Base-by-base conservation (phyloP, 2,888 invertebrate genomes). In the Rhagonycha fulva region DNA sequence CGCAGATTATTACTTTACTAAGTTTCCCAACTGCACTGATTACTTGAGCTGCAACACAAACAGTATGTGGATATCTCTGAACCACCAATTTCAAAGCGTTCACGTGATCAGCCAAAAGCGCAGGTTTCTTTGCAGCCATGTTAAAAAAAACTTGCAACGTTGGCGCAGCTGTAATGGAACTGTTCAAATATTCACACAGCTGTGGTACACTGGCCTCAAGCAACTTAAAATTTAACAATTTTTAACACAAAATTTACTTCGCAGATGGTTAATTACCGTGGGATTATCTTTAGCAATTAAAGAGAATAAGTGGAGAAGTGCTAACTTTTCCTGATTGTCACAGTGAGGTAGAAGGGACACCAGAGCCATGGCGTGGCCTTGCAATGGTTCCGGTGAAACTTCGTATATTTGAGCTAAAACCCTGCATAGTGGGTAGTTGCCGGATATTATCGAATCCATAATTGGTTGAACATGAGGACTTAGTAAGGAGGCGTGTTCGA, bases 371-470 rank as follows among this genome's bases (percentile, higher is more conserved):
- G 96, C 93, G 87, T 96, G 95, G 7, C 94, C 95, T 82, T 96
- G 94, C 23, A 98, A 91, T 0, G 96, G 94, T 82, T 95, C 95
- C 2, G 94, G 94, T 68, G 96, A 95, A 19, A 97, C 95, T 83
- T 94, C 93, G 87, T 97, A 98, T 61, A 98, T 93, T 88, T 96
- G 96, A 0, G 96, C 96, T 78, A 98, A 90, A 61, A 98, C 96
- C 70, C 96, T 91, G 79, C 96, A 94, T 23, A 98, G 89, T 0
- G 95, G 93, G 87, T 95, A 96, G 89, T 98, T 98, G 94, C 95
- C 95, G 84, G 95, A 93, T 86, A 97, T 93, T 78, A 98, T 95
- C 79, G 96, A 96, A 86, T 95, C 95, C 90, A 98, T 95, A 74
- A 98, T 96, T 7, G 95, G 94, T 81, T 96, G 94, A 71, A 97